Base-by-base conservation (phyloP, 92 coral and sea anemone species). In the Meandrina meandrites region DNA sequence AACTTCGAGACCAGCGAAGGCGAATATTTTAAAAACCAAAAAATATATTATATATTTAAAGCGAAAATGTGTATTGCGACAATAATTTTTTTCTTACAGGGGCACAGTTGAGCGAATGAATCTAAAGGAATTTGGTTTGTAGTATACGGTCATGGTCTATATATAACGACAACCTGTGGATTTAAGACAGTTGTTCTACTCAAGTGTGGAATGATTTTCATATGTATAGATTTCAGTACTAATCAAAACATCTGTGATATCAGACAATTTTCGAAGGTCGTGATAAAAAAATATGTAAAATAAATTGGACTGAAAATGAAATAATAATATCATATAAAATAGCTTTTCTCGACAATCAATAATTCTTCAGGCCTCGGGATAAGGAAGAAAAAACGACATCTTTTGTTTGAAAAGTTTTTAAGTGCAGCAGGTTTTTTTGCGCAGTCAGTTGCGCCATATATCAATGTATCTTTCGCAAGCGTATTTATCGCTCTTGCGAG, bases 401-500 rank as follows among this genome's bases (percentile, higher is more conserved):
- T 77, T 53, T 77, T 77, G 64, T 76, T 48, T 40, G 19, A 10
- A 57, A 12, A 83, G 7, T 70, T 42, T 74, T 48, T 34, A 34
- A 47, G 76, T 82, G 37, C 54, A 27, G 45, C 86, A 82, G 86
- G 54, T 82, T 82, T 42, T 54, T 81, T 82, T 82, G 86, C 78
- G 86, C 60, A 56, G 28, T 74, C 73, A 37, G 67, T 62, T 76
- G 81, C 82, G 24, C 68, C 10, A 35, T 74, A 74, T 77, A 77
- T 85, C 83, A 66, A 85, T 76, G 82, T 85, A 85, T 85, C 88
- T 30, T 58, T 47, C 77, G 40, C 32, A 10, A 32, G 82, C 77
- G 32, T 45, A 85, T 76, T 75, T 77, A 85, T 76, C 67, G 42
- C 81, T 75, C 73, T 84, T 54, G 79, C 51, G 18, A 76, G 54